Base-by-base conservation (phyloP, 2,797 vertebrate genomes). In the Myotis vivesi region DNA sequence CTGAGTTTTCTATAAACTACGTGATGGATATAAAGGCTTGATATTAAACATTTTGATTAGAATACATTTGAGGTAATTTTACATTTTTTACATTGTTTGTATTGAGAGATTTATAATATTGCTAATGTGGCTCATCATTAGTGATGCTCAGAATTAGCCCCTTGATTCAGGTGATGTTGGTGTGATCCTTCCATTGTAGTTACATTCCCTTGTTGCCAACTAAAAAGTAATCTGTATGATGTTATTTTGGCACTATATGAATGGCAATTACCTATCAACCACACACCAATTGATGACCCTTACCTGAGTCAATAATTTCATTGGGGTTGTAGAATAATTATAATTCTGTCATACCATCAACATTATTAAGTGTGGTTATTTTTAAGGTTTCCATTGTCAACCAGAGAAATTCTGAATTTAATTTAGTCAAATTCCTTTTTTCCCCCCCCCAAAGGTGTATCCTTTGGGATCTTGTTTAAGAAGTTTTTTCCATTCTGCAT, bases 11-110 rank as follows among this genome's bases (percentile, higher is more conserved):
- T 93, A 2, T 89, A 73, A 84, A 80, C 36, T 81, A 81, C 36
- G 77, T 49, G 15, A 16, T 91, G 83, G 55, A 80, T 62, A 72
- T 91, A 81, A 93, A 96, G 38, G 4, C 33, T 89, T 66, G 46
- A 73, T 89, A 23, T 2, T 81, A 92, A 95, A 87, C 19, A 44
- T 82, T 92, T 94, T 89, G 38, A 33, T 90, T 89, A 80, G 84
- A 84, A 53, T 80, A 69, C 46, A 72, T 86, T 89, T 64, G 86
- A 89, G 68, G 46, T 93, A 77, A n/a, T 91, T 51, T 87, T 68
- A 28, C 20, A 1, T 76, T 69, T 89, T 92, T 92, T 46, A 38
- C 44, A 36, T 75, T 84, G 16, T 57, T 84, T 91, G 72, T 11
- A 30, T 75, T 0, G 0, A 76, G 33, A 85, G 13, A 83, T 12